Evolutionary conservation across 1,140 invertebrate genomes (phyloP), one percentile per base, ranked within the genome.

Genomic region (Linepithema humile): DNA sequence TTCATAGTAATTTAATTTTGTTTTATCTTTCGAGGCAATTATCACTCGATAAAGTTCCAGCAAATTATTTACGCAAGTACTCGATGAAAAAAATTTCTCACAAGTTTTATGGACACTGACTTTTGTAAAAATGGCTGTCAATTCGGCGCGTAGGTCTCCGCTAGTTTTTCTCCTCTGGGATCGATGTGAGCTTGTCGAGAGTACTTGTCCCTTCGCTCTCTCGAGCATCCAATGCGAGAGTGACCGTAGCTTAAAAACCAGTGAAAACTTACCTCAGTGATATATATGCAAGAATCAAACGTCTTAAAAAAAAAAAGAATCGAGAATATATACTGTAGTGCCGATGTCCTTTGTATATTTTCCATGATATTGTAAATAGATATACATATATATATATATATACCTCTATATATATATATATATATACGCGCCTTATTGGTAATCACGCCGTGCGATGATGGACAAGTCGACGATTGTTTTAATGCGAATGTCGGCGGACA

Each of bases 341-440:
- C 82, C 82, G 78, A 89, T 82, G 86, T 87, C 83, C 89, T 89
- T 90, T 90, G 90, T 90, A 90, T 89, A 90, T 90, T 90, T 90
- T 90, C 89, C 85, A 85, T 72, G 53, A 84, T 90, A 88, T 72
- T 90, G 89, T 90, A 90, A 82, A 90, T 90, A 90, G 69, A 69
- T 83, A 89, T 88, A 89, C 50, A 88, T 88, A 90, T 40, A 50
- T 40, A 64, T 29, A 90, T 59, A 78, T 72, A 89, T 86, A 86
- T 72, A 89, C 87, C n/a, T n/a, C n/a, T n/a, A n/a, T n/a, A n/a
- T n/a, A n/a, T n/a, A 67, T 45, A 90, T 89, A 90, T 59, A 78
- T 72, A 89, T 86, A 86, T 72, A 89, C 87, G 88, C 90, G 90
- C 87, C 88, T 90, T 90, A 89, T 59, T 64, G 73, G 53, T 88